Conservation (phyloP, 2,888 invertebrate species). For the Limnephilus marmoratus region DNA sequence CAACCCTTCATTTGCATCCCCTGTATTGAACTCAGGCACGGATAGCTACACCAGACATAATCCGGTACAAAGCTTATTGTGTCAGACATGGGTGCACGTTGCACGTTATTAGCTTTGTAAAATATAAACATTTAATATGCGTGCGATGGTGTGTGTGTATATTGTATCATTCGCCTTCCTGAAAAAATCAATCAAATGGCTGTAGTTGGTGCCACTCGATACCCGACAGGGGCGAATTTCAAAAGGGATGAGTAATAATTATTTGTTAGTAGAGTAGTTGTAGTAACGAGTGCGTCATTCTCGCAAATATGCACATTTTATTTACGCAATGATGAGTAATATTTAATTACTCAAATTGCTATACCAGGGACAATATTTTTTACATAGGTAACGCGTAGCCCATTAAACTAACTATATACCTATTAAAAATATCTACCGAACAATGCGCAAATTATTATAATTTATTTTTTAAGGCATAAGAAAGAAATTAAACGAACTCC, state of each 20-base stretch:
- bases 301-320: background rate
- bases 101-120: background rate
- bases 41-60: background rate
- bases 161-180: background rate
- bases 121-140: background rate
- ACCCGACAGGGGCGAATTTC: conserved; percentile 15
- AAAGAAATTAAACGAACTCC: too few relatives aligned
- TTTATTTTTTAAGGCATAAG: too few relatives aligned
- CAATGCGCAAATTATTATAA: too few relatives aligned
- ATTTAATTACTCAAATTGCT: background rate
- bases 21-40: conserved; percentile 28
- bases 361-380: background rate
- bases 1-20: conserved; percentile 56
- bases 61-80: background rate
- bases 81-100: background rate
- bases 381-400: background rate
- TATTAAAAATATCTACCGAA: too few relatives aligned
- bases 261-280: background rate
- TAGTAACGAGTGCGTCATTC: background rate
- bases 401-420: too few relatives aligned
- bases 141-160: background rate
- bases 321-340: background rate
- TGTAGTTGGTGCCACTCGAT: conserved; percentile 8
- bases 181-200: conserved; percentile 34
- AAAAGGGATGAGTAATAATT: background rate